Percentiles rank a stretch among this genome's conserved stretches.
These are phyloP conservation scores for Agrochola lota DNA, from an alignment of 2,888 invertebrate species.

Conservation along the genomic window DNA sequence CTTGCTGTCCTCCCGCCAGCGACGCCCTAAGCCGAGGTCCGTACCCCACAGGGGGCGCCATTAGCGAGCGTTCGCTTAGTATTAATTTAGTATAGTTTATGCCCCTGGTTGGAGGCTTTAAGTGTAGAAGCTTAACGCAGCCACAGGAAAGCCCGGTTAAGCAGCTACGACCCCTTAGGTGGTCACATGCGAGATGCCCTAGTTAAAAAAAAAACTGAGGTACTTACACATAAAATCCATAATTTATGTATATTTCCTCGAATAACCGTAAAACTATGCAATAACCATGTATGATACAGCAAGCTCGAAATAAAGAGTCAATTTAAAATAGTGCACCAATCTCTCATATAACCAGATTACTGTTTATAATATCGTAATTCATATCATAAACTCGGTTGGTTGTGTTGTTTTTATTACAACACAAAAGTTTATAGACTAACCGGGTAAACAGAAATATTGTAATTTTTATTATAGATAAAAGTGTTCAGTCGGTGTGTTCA, in stretches of 20 bases:
- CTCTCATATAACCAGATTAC: slow-evolving; percentile 33
- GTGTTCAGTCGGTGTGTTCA: slow-evolving; percentile 20
- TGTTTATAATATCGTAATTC: slow-evolving; percentile 24
- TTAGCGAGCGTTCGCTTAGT: too few species aligned
- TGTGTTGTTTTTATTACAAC: slow-evolving; percentile 45
- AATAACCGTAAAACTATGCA: background rate
- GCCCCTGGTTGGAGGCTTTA: too few species aligned
- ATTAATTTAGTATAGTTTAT: too few species aligned
- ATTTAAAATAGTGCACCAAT: slow-evolving; percentile 39
- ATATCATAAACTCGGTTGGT: slow-evolving; percentile 31
- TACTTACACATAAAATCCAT: background rate
- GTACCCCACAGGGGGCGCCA: too few species aligned
- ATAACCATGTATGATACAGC: background rate
- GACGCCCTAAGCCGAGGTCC: too few species aligned
- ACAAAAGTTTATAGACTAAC: slow-evolving; percentile 50
- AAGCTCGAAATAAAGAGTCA: slow-evolving; percentile 16
- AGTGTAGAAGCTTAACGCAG: too few species aligned
- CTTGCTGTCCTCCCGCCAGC: too few species aligned
- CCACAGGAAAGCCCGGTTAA: too few species aligned
- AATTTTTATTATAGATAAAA: slow-evolving; percentile 42
- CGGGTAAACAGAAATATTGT: slow-evolving; percentile 34
- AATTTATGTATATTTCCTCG: background rate
- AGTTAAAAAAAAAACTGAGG: too few species aligned
- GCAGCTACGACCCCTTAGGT: too few species aligned
- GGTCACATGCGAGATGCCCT: too few species aligned